Evolutionary conservation across 1,140 invertebrate species (phyloP).

Genomic region (Wiebesia pumilae): DNA sequence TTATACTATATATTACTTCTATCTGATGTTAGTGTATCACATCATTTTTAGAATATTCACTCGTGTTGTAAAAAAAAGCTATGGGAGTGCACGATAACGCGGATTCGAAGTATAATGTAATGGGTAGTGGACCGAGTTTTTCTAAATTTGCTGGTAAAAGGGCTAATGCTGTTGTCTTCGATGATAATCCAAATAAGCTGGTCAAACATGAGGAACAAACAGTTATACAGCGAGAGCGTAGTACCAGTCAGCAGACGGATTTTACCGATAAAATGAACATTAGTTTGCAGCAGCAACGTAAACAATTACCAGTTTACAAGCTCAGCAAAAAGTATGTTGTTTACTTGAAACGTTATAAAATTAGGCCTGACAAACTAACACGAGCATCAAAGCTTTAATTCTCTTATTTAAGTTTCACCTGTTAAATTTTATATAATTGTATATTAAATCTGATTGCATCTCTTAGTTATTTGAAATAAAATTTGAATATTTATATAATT

Average conservation of each 20-base stretch:
- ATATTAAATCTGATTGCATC: background rate
- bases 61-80: background rate
- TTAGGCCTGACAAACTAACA: background rate
- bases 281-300: slow-evolving; percentile 73
- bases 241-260: background rate
- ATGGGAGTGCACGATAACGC: slow-evolving; percentile 70
- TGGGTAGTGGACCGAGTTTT: slow-evolving; percentile 62
- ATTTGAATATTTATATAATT: too few species aligned
- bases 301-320: slow-evolving; percentile 74
- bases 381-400: background rate
- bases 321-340: slow-evolving; percentile 67
- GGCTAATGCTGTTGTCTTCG: slow-evolving; percentile 60
- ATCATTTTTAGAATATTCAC: background rate
- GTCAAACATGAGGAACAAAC: slow-evolving; percentile 51
- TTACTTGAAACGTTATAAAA: background rate
- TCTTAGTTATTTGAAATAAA: background rate
- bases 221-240: background rate
- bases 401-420: background rate
- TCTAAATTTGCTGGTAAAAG: slow-evolving; percentile 64
- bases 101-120: slow-evolving; percentile 66
- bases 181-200: slow-evolving; percentile 57
- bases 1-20: background rate
- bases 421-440: background rate
- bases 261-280: slow-evolving; percentile 60
- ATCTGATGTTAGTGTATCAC: too few species aligned